Percentiles rank a stretch among this genome's conserved stretches.
phyloP scores from a whole-genome alignment of 2,113 vertebrate species.

The Sapajus apella region DNA sequence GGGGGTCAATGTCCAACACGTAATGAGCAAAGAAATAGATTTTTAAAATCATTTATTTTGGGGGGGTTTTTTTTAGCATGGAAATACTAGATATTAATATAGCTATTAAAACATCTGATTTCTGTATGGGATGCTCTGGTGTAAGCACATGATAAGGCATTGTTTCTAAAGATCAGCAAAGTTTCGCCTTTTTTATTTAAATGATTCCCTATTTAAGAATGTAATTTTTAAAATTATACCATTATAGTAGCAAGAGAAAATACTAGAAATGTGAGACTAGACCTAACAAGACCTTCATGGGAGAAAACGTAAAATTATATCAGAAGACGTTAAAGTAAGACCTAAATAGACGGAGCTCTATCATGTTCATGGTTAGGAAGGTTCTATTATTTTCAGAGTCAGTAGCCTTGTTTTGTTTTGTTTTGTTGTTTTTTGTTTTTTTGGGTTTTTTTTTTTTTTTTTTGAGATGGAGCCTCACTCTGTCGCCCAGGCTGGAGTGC shows the following conservation, averaged over 20 bases:
- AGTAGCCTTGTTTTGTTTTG: no score
- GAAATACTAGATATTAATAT: neutral
- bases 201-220: neutral
- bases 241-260: conserved; percentile 1
- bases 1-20: neutral
- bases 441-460: no score
- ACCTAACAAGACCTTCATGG: neutral
- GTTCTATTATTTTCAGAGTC: neutral
- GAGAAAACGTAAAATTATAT: neutral
- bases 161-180: neutral
- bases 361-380: neutral
- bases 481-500: no score
- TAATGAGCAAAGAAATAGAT: neutral
- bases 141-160: neutral
- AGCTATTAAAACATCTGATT: neutral
- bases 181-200: conserved; percentile 19
- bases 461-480: no score
- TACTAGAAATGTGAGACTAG: neutral
- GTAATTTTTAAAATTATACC: neutral
- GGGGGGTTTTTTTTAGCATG: no score
- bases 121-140: neutral
- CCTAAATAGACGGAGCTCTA: neutral
- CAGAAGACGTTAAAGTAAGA: neutral
- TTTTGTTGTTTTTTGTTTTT: no score
- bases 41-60: no score